Base-by-base conservation (phyloP, 2,797 vertebrate genomes). In the Oryzias sinensis region DNA sequence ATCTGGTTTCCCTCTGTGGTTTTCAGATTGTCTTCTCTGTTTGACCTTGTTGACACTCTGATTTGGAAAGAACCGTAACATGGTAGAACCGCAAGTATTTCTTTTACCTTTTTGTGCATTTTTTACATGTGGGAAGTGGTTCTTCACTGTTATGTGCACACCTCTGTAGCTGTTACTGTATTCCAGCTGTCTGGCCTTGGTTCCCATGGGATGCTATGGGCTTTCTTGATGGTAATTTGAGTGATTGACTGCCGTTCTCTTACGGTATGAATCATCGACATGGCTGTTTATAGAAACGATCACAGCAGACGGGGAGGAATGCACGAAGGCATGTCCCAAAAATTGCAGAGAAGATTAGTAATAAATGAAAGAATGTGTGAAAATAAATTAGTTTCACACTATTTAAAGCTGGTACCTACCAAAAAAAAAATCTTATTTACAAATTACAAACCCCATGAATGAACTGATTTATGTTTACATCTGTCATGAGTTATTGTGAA, bases 1-100 rank as follows among this genome's bases (percentile, higher is more conserved):
- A 70, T 80, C 66, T 58, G 59, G 62, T 77, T 68, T 15, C 70
- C 0, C 49, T 77, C 74, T 77, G 72, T 33, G 57, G 62, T 74
- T 82, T 73, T 68, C 50, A 47, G 43, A 62, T 51, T 50, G 63
- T 65, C 57, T 71, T 61, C 42, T 29, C n/a, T 53, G 14, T 14
- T 18, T 25, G 51, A 61, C 69, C 65, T 83, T 79, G 45, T 27
- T 66, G 59, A 61, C 64, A 60, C 62, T 43, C 56, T 63, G 53
- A 59, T 2, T 22, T 48, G 40, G 55, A 66, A 25, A 46, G 52
- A 73, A 69, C 72, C 59, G 50, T 53, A 33, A 2, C 46, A 25
- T 20, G 1, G 40, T 59, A n/a, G 2, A 37, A 11, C 44, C 37
- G 25, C 64, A 37, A 66, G 25, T 50, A 14, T 51, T 8, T 13